phyloP scores from a whole-genome alignment of 2,888 invertebrate species.

The Harpalus rubripes region DNA sequence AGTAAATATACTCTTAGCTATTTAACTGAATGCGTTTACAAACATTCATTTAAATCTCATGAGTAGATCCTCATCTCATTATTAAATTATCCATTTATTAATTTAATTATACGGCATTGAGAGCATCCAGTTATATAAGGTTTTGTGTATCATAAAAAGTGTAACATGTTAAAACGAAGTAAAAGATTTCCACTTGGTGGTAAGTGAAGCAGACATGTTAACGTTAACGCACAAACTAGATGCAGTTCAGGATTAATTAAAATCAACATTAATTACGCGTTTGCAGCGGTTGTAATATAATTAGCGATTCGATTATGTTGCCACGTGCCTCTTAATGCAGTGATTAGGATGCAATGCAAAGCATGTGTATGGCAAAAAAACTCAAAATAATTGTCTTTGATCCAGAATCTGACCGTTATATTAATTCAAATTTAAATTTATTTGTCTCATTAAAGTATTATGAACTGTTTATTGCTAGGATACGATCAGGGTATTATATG shows the following conservation, averaged over 20 bases:
- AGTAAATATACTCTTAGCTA: no score
- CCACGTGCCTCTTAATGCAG: slow-evolving; percentile 25
- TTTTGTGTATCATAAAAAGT: slow-evolving; percentile 21
- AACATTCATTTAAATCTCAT: no score
- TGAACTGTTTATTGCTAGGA: no score
- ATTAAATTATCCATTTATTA: slow-evolving; percentile 20
- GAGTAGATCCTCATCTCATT: neutral
- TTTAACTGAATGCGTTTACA: no score
- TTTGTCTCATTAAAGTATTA: no score
- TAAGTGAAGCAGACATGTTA: neutral
- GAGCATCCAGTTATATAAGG: slow-evolving; percentile 17
- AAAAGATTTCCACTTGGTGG: neutral
- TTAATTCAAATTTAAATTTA: no score
- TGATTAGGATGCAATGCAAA: neutral
- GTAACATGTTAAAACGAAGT: slow-evolving; percentile 10
- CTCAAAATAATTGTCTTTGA: no score
- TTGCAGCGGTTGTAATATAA: slow-evolving; percentile 35
- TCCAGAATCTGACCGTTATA: no score
- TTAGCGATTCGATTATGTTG: slow-evolving; percentile 44
- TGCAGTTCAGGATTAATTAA: slow-evolving; percentile 39
- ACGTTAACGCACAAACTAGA: neutral
- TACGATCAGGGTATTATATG: no score
- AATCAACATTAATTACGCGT: slow-evolving; percentile 47
- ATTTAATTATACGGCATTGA: slow-evolving; percentile 1
- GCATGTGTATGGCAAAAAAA: neutral